Evolutionary conservation across 1,140 invertebrate genomes (phyloP), one percentile per base, ranked within the genome.

Genomic region (Sitophilus oryzae): DNA sequence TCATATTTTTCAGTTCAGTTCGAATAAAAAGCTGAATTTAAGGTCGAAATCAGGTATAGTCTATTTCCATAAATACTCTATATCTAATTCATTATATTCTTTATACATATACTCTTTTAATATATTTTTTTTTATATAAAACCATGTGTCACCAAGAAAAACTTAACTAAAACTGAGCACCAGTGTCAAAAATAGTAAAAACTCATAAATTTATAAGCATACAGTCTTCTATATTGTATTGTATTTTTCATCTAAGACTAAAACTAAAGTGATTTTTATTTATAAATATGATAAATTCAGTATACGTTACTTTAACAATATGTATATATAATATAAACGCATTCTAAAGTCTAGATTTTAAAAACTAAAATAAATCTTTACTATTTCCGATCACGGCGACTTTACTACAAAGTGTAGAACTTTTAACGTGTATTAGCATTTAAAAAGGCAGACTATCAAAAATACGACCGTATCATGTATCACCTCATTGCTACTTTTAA

Each of bases 141-240:
- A 70, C 66, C 65, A 67, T 65, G 65, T 68, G 65, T 68, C 65
- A 69, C 65, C 68, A 69, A 68, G 56, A 62, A 66, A 64, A 65
- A 66, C 61, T 66, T 66, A 67, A 67, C 61, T 63, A 62, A 66
- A 65, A 38, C 46, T 45, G 35, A 44, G 42, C 55, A 60, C 60
- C 58, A n/a, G 57, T 49, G 57, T 62, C 63, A 59, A 67, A 66
- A 64, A 65, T 61, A 65, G 63, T 60, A 63, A 62, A 67, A 61
- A 62, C 59, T 61, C 49, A 59, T 56, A 35, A 23, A 37, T 41
- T 14, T 66, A 59, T 59, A 69, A 69, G 63, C 62, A 64, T 66
- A 66, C 66, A 68, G 66, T 67, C 65, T 68, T 65, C 53, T 64
- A 66, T 64, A 62, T 60, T 64, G 57, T 69, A 61, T 63, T 54